These are phyloP conservation scores for Paragorgia papillata DNA, from an alignment of 92 coral and sea anemone species.

Conservation along the genomic window DNA sequence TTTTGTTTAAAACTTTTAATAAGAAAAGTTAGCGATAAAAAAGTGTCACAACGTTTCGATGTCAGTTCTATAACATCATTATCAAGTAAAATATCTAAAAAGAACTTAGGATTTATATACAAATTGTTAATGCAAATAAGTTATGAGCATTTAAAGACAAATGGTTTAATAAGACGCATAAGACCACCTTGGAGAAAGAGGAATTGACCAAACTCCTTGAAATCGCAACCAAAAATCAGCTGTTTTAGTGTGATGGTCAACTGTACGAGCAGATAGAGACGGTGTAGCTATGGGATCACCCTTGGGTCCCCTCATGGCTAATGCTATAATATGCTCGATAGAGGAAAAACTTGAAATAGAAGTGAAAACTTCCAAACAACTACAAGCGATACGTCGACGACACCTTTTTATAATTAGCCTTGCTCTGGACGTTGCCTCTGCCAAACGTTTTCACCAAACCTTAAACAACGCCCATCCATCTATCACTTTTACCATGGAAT, in stretches of 20 bases:
- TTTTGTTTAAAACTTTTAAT: too few relatives aligned
- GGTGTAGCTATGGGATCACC: slow-evolving; percentile 17
- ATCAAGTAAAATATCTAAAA: too few relatives aligned
- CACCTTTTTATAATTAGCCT: slow-evolving; percentile 33
- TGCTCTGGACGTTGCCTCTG: slow-evolving; percentile 29
- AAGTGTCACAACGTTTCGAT: too few relatives aligned
- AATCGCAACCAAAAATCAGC: slow-evolving; percentile 26
- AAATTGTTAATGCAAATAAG: too few relatives aligned
- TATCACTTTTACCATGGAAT: slow-evolving; percentile 37
- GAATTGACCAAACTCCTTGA: neutral
- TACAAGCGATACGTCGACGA: slow-evolving; percentile 50
- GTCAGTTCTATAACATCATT: too few relatives aligned
- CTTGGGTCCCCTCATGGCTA: slow-evolving; percentile 24
- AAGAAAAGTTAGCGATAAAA: too few relatives aligned
- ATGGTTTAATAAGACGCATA: too few relatives aligned
- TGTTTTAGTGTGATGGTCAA: slow-evolving; percentile 9
- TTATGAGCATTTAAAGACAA: too few relatives aligned
- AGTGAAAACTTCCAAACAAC: slow-evolving; percentile 16
- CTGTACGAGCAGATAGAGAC: slow-evolving; percentile 16
- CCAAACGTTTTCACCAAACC: slow-evolving; percentile 23
- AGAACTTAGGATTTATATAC: too few relatives aligned
- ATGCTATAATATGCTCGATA: slow-evolving; percentile 35
- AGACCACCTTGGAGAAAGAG: too few relatives aligned
- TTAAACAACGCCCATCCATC: slow-evolving; percentile 38
- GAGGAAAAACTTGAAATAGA: slow-evolving; percentile 33